phyloP scores from a whole-genome alignment of 2,888 invertebrate species.

The Drosophila koepferae region DNA sequence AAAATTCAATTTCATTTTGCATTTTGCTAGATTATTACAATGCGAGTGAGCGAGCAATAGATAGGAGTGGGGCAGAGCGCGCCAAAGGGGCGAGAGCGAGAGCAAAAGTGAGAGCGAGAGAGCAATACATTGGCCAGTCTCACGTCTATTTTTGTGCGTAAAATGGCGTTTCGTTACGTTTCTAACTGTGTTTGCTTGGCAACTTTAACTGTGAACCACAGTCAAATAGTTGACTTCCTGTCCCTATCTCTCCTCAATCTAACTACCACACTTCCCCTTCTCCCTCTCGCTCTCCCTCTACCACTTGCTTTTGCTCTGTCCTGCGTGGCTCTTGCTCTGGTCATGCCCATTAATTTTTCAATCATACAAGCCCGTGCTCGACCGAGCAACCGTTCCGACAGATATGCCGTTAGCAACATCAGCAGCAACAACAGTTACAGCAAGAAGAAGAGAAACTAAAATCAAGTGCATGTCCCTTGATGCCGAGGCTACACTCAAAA shows the following conservation, averaged over 20 bases:
- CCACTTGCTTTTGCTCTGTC: background rate
- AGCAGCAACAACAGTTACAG: constrained; percentile 14
- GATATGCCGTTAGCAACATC: constrained; percentile 32
- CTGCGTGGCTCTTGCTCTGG: constrained; percentile 29
- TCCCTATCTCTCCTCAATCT: background rate
- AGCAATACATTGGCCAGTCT: background rate
- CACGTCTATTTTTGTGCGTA: constrained; percentile 28
- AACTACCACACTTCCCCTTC: background rate
- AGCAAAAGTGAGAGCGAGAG: constrained; percentile 3
- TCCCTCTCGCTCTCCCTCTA: background rate
- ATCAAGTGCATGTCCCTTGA: constrained; percentile 74
- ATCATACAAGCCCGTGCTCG: constrained; percentile 64
- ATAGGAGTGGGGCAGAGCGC: no score
- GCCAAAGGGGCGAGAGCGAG: background rate
- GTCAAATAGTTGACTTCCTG: constrained; percentile 33
- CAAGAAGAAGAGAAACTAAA: constrained; percentile 50
- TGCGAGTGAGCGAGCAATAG: constrained; percentile 20
- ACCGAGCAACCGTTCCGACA: constrained; percentile 25
- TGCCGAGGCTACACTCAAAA: constrained; percentile 73
- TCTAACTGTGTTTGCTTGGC: constrained; percentile 9
- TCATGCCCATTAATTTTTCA: constrained; percentile 81
- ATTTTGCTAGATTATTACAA: constrained; percentile 63
- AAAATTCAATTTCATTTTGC: constrained; percentile 72
- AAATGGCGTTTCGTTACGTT: constrained; percentile 34
- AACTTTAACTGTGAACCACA: constrained; percentile 46